Base-by-base conservation (phyloP, 2,797 vertebrate genomes). In the Sebastes cheni region DNA sequence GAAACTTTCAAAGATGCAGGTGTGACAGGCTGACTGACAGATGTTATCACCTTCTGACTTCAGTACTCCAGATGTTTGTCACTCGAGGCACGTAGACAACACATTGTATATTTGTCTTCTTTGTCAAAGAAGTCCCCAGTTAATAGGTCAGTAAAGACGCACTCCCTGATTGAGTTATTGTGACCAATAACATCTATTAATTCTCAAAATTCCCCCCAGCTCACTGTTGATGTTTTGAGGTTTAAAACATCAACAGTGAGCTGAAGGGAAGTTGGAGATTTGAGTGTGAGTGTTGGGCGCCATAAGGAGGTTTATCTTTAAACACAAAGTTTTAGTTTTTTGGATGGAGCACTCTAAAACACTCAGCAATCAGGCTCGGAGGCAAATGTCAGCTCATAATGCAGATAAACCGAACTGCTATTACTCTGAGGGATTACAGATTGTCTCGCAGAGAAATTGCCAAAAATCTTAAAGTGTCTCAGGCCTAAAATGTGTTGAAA, bases 1-100 rank as follows among this genome's bases (percentile, higher is more conserved):
- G 75, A 91, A 88, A 91, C 70, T 84, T 71, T 80, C 72, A 77
- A 23, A 79, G 62, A 54, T 65, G 75, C 86, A 89, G 83, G 72
- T 89, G 72, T 87, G 77, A 60, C 67, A 36, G 64, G 16, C 52
- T 67, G 67, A 82, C 36, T 27, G 68, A 80, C 72, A 68, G 67
- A 85, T 77, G 75, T 68, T 80, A 3, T 18, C 58, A 68, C 59
- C 29, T 68, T 12, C 54, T 67, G 42, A 84, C 56, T 70, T 79
- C 23, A 79, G 22, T 46, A 6, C 56, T 67, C 20, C 16, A 36
- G 22, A 52, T 78, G 8, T 80, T 56, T 77, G 30, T 56, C 72
- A 34, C 59, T 16, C 6, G 5, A 23, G n/a, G 34, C 36, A 22
- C 61, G 29, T 9, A 20, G 5, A 62, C 23, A 29, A 36, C 52